Evolutionary conservation across 2,888 invertebrate genomes (phyloP).

Genomic region (Eupithecia insigniata): DNA sequence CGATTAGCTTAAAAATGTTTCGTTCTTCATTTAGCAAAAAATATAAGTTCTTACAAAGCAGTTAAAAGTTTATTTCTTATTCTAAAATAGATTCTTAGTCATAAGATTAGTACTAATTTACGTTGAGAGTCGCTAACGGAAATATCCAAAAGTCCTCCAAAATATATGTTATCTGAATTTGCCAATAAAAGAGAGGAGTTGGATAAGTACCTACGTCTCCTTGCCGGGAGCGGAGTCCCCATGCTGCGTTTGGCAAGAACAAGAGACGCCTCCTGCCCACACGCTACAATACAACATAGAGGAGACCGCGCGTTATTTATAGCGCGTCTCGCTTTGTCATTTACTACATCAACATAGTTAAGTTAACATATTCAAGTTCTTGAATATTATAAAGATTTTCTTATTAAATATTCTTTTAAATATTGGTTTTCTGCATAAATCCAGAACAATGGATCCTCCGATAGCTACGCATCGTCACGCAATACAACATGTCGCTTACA

Average conservation of each 20-base stretch:
- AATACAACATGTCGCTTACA: neutral
- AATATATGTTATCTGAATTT: conserved; percentile 70
- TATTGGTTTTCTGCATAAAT: conserved; percentile 52
- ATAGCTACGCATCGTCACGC: conserved; percentile 24
- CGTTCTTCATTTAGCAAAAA: conserved; percentile 64
- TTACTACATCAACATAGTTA: neutral
- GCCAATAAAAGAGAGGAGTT: conserved; percentile 59
- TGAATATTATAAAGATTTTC: neutral
- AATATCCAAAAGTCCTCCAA: conserved; percentile 78
- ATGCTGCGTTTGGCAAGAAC: neutral
- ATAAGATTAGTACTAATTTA: conserved; percentile 50
- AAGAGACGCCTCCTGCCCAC: neutral
- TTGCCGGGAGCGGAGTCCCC: neutral
- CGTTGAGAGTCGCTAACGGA: conserved; percentile 71
- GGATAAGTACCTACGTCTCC: conserved; percentile 37
- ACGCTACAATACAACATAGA: neutral
- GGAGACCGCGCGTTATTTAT: neutral
- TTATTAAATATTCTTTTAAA: conserved; percentile 38
- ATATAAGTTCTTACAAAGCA: conserved; percentile 62
- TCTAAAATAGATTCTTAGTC: conserved; percentile 60
- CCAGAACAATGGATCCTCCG: conserved; percentile 43
- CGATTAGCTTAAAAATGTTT: conserved; percentile 67
- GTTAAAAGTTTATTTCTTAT: conserved; percentile 58
- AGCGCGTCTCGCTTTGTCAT: neutral
- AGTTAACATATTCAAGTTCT: no score